These are phyloP conservation scores for Morus bassanus DNA, from an alignment of 2,797 vertebrate genomes.

Conservation along the genomic window DNA sequence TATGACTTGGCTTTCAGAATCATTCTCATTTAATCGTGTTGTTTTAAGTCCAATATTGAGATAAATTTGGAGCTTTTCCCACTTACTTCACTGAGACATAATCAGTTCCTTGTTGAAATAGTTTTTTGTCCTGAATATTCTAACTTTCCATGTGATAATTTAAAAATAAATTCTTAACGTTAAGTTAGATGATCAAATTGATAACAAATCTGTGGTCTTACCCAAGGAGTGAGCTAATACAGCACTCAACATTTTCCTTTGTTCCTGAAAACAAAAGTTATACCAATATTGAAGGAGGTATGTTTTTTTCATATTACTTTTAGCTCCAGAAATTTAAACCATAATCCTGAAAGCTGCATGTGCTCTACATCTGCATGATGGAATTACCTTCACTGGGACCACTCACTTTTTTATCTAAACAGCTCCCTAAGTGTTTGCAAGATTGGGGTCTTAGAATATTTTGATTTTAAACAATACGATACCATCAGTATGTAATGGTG, in stretches of 20 bases:
- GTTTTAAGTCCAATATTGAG: not conserved
- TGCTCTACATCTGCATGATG: not conserved
- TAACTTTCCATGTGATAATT: not conserved
- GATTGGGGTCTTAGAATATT: not conserved
- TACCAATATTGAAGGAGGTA: not conserved
- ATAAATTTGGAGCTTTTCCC: not conserved
- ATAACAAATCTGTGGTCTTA: not conserved
- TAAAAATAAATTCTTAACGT: not conserved
- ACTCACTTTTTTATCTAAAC: not conserved
- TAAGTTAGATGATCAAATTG: not conserved
- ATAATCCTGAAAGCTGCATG: not conserved
- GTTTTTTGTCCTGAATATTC: not conserved
- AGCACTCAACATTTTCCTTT: not conserved
- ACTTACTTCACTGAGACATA: not conserved
- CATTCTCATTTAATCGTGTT: not conserved
- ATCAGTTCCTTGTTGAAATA: not conserved
- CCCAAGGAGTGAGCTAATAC: not conserved
- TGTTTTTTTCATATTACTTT: not conserved
- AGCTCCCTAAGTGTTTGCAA: slow-evolving; percentile 12
- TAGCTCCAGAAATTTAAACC: not conserved
- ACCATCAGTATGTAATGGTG: not conserved
- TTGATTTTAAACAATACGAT: not conserved
- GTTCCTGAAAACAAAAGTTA: not conserved
- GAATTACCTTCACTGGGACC: not conserved
- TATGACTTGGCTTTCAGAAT: not conserved